Conservation (phyloP, 2,888 invertebrate species). For the Sphaeridia pumilis region DNA sequence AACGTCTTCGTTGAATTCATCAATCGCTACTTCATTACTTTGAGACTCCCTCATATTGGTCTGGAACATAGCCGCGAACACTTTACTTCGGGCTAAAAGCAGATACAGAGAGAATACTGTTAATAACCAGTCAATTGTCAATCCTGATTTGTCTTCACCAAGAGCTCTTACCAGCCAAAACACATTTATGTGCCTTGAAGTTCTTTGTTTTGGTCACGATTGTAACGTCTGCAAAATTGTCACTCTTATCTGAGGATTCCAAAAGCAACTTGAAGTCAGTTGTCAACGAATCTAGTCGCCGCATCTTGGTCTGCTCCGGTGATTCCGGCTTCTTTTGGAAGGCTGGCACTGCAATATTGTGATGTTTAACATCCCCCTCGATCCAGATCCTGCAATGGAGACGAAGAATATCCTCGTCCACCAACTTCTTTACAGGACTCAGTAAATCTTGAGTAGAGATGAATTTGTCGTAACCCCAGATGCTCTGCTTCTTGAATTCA, state of each 20-base stretch:
- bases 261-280: slow-evolving; percentile 6
- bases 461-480: slow-evolving; percentile 36
- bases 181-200: slow-evolving; percentile 32
- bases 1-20: slow-evolving; percentile 29
- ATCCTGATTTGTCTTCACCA: neutral
- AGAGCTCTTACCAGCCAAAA: slow-evolving; percentile 24
- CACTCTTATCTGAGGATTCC: no score
- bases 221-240: slow-evolving; percentile 9
- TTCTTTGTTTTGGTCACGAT: slow-evolving; percentile 16
- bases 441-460: slow-evolving; percentile 25
- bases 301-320: slow-evolving; percentile 20
- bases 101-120: neutral
- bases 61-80: slow-evolving; percentile 31
- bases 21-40: slow-evolving; percentile 27
- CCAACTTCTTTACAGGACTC: slow-evolving; percentile 20
- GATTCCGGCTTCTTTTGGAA: slow-evolving; percentile 17
- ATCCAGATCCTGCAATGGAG: slow-evolving; percentile 35
- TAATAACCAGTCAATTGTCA: neutral
- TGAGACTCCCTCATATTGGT: slow-evolving; percentile 25
- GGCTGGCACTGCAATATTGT: no score
- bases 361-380: slow-evolving; percentile 33
- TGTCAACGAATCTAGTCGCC: slow-evolving; percentile 12
- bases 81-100: slow-evolving; percentile 29
- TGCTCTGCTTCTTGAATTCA: slow-evolving; percentile 32
- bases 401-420: slow-evolving; percentile 30